Percentiles rank a stretch among this genome's conserved stretches.
phyloP scores from a whole-genome alignment of 1,140 invertebrate genomes.

The Ooceraea biroi region DNA sequence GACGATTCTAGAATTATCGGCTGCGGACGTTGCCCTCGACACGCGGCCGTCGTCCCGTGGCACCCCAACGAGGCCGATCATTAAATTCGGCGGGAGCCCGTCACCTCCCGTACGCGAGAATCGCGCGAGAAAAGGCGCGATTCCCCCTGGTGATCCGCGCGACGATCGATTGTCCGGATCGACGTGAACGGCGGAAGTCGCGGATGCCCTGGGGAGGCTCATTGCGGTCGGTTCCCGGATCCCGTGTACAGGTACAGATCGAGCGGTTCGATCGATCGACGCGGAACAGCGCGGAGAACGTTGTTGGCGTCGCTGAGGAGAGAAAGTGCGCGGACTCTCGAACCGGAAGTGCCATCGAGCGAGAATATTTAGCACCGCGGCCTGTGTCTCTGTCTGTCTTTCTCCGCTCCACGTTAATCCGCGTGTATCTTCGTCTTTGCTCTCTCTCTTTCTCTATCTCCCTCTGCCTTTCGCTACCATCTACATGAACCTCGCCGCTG shows the following conservation, averaged over 20 bases:
- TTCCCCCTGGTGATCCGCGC: background rate
- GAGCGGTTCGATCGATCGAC: constrained; percentile 3
- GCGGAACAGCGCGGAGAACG: constrained; percentile 25
- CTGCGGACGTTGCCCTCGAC: constrained; percentile 48
- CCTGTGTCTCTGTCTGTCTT: constrained; percentile 38
- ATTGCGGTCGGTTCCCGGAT: too few species aligned
- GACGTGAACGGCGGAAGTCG: background rate
- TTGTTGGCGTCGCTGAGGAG: constrained; percentile 45
- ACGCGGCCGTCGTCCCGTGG: constrained; percentile 1
- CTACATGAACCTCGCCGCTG: background rate
- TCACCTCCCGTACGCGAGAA: background rate
- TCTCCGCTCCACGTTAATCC: background rate
- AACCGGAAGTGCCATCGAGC: constrained; percentile 73
- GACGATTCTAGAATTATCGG: constrained; percentile 61
- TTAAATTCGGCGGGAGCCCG: constrained; percentile 25
- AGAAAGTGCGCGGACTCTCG: constrained; percentile 68
- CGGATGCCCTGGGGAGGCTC: background rate
- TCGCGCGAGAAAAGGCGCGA: constrained; percentile 4
- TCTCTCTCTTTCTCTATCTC: constrained; percentile 19
- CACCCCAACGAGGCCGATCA: constrained; percentile 32
- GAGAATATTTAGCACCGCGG: constrained; percentile 65
- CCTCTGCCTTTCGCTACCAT: constrained; percentile 6
- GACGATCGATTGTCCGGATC: background rate
- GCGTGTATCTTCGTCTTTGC: background rate
- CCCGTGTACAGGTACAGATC: background rate